Evolutionary conservation across 2,888 invertebrate genomes (phyloP), one percentile per base, ranked within the genome.

Genomic region (Boloria euphrosyne): DNA sequence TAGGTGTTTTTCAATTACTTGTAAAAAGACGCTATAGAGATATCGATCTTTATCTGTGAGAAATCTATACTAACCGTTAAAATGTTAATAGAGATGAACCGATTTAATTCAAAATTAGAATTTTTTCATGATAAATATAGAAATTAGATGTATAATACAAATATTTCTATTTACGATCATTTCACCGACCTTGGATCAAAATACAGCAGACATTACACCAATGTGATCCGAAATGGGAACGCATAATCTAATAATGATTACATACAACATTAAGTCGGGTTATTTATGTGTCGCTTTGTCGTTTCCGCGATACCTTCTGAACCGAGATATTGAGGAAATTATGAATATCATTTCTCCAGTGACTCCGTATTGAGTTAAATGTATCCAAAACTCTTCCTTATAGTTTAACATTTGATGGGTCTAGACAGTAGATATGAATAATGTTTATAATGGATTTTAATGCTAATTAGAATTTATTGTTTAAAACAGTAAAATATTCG

Each of bases 281-380:
- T 62, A 71, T 71, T 70, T 70, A 70, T 71, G 50, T 68, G 55
- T 53, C 64, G 57, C 70, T 70, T 67, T n/a, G 52, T 31, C 61
- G 62, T 54, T 67, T 63, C 61, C 62, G 47, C 58, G 62, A 64
- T 54, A 57, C 54, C 53, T 62, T 49, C 18, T 60, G 18, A 59
- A 66, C 54, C 59, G 16, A 43, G 59, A 53, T 65, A 64, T 17
- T 44, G 47, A 47, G 58, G n/a, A 43, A 65, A 60, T 54, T 54
- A 64, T 13, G 44, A 67, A 64, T 67, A 60, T 67, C 16, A 67
- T 62, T 65, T 55, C 54, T 54, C 49, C n/a, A 16, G 13, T 46
- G 53, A 4, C 49, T 49, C 27, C 17, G 44, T 47, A 31, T 27
- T 14, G 18, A 51, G 17, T 16, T 50, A 14, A 43, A 50, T 51